Evolutionary conservation across 37 sponge, comb jelly and placozoan species (phyloP), one percentile per base, ranked within the genome.

Genomic region (Beroe ovata): DNA sequence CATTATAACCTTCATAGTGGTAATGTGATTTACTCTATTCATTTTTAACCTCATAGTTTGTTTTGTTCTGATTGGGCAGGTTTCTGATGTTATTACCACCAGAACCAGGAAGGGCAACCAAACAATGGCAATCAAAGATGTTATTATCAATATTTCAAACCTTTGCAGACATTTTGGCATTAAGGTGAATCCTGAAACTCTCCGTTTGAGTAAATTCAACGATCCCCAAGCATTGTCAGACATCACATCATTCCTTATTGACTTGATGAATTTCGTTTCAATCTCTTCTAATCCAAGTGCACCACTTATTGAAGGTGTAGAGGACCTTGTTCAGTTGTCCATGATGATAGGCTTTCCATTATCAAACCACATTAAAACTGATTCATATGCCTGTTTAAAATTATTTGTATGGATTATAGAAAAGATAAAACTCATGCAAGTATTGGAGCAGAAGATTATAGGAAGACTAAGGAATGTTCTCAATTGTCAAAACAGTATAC

Each of bases 81-180:
- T n/a, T n/a, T n/a, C n/a, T n/a, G n/a, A n/a, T n/a, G n/a, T n/a
- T n/a, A n/a, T n/a, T n/a, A n/a, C n/a, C n/a, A n/a, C n/a, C n/a
- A n/a, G n/a, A n/a, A n/a, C n/a, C n/a, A n/a, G n/a, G n/a, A n/a
- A n/a, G n/a, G n/a, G n/a, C n/a, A n/a, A n/a, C n/a, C n/a, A n/a
- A n/a, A n/a, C 71, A 6, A 77, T 77, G 84, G 54, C 38, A 23
- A 77, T 77, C 84, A 77, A 77, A 20, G 84, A 77, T 36, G 84
- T 77, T 0, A 77, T 77, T n/a, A 42, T 40, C 4, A 42, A 35
- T 40, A 21, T 77, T 0, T 28, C 29, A 4, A 6, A 41, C 4
- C 84, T 77, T 1, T 77, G 39, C 6, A 19, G 54, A 23, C 42
- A 39, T 8, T 77, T 77, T 25, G 25, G 28, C 8, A 25, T 77